Percentiles rank a stretch among this genome's conserved stretches.
These are phyloP conservation scores for Sebastes diaconus DNA, from an alignment of 2,797 vertebrate genomes.

Conservation along the genomic window DNA sequence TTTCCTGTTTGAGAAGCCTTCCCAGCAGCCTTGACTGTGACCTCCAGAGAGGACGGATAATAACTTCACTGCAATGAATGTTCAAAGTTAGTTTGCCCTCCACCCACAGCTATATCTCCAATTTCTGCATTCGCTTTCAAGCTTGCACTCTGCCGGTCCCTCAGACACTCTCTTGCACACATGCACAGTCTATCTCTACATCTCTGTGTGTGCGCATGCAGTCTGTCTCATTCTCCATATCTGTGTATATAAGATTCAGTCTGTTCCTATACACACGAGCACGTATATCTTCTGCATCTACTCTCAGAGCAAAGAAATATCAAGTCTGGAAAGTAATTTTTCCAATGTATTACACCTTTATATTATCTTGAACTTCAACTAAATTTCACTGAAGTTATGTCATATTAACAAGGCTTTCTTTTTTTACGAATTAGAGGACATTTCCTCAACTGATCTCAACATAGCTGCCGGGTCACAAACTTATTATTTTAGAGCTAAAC, in stretches of 20 bases:
- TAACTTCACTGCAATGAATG: conserved; percentile 67
- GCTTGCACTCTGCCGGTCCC: conserved; percentile 15
- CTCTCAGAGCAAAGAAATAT: neutral
- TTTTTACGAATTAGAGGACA: neutral
- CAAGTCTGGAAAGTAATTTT: neutral
- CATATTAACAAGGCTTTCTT: neutral
- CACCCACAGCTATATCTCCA: conserved; percentile 68
- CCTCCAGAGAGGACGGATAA: conserved; percentile 66
- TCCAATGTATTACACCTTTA: neutral
- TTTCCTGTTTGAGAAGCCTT: conserved; percentile 56
- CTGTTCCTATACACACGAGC: neutral
- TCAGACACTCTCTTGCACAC: conserved; percentile 11
- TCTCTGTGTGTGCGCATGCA: conserved; percentile 10
- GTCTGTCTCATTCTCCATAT: conserved; percentile 23
- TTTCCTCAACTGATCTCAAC: too few species aligned
- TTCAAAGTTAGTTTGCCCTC: conserved; percentile 74
- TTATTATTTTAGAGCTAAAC: too few species aligned
- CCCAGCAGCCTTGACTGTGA: conserved; percentile 58
- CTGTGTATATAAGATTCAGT: conserved; percentile 8
- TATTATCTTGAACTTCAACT: neutral
- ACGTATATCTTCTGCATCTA: neutral
- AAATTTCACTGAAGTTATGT: neutral
- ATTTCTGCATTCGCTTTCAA: conserved; percentile 66
- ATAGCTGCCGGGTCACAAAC: too few species aligned
- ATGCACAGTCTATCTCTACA: conserved; percentile 12